Conservation (phyloP, 2,888 invertebrate species). For the Drosophila stalkeri region DNA sequence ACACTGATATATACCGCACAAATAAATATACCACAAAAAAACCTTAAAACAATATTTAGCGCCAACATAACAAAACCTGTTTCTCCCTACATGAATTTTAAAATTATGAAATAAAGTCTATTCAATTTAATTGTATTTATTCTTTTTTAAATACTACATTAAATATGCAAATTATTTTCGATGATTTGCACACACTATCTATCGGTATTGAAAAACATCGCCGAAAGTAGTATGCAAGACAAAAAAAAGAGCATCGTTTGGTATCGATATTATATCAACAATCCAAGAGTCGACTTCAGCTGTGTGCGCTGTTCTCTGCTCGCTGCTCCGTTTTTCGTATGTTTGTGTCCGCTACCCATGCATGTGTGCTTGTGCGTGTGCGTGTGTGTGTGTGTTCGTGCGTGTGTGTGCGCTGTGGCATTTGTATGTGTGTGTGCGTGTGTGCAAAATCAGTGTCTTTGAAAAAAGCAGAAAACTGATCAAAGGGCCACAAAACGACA, state of each 20-base stretch:
- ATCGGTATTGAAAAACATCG: conserved; percentile 32
- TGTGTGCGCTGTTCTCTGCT: conserved; percentile 54
- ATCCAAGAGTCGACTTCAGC: conserved; percentile 49
- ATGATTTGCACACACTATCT: not conserved
- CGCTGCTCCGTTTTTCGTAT: conserved; percentile 37
- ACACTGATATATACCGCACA: not conserved
- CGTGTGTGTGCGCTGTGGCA: conserved; percentile 37
- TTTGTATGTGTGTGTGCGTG: conserved; percentile 47
- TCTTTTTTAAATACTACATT: not conserved
- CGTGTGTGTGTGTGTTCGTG: conserved; percentile 23
- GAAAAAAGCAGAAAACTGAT: conserved; percentile 47
- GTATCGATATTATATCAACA: conserved; percentile 59
- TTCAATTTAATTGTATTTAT: not conserved
- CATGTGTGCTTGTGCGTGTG: conserved; percentile 27
- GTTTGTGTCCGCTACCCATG: conserved; percentile 43
- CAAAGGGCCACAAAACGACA: conserved; percentile 31
- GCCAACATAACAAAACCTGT: not conserved
- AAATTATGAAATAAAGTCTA: not conserved
- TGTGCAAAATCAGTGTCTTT: conserved; percentile 64
- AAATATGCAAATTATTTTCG: not conserved
- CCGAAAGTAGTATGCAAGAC: not conserved
- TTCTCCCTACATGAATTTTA: not conserved
- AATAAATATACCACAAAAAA: not conserved
- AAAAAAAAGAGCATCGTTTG: conserved; percentile 1
- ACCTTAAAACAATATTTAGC: not conserved